Evolutionary conservation across 2,797 vertebrate species (phyloP).

Genomic region (Gadopsis bispinosus): DNA sequence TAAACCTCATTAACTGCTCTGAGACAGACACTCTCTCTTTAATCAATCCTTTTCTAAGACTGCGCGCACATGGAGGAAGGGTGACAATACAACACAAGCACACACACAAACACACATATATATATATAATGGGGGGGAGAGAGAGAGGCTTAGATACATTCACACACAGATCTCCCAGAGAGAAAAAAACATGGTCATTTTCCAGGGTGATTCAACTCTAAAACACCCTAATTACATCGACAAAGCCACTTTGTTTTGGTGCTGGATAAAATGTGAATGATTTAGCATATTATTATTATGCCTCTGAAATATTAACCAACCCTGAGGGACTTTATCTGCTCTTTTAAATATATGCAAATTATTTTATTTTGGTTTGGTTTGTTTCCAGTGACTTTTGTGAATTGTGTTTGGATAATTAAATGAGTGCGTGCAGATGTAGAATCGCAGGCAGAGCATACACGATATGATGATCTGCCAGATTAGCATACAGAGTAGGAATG

Average conservation of each 20-base stretch:
- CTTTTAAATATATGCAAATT: constrained; percentile 88
- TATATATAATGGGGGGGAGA: constrained; percentile 8
- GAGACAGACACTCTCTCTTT: constrained; percentile 88
- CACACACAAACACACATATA: constrained; percentile 58
- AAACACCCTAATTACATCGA: constrained; percentile 85
- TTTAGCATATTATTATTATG: constrained; percentile 88
- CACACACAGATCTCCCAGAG: constrained; percentile 77
- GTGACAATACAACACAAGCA: constrained; percentile 81
- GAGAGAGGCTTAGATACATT: constrained; percentile 63
- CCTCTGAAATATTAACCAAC: constrained; percentile 87
- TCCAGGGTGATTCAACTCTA: constrained; percentile 85
- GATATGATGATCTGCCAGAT: constrained; percentile 78
- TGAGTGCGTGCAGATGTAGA: constrained; percentile 82
- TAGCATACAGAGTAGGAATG: constrained; percentile 84
- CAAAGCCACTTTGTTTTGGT: constrained; percentile 86
- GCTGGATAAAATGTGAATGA: constrained; percentile 85
- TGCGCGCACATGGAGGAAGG: constrained; percentile 78
- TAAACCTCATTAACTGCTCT: constrained; percentile 89
- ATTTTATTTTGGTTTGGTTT: constrained; percentile 86
- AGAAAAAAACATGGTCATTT: constrained; percentile 85
- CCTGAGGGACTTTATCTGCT: constrained; percentile 84
- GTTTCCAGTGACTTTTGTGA: constrained; percentile 86
- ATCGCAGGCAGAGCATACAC: constrained; percentile 74
- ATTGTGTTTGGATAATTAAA: constrained; percentile 86
- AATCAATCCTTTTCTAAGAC: constrained; percentile 89